Evolutionary conservation across 2,888 invertebrate genomes (phyloP).

Genomic region (Electrophaes corylata): DNA sequence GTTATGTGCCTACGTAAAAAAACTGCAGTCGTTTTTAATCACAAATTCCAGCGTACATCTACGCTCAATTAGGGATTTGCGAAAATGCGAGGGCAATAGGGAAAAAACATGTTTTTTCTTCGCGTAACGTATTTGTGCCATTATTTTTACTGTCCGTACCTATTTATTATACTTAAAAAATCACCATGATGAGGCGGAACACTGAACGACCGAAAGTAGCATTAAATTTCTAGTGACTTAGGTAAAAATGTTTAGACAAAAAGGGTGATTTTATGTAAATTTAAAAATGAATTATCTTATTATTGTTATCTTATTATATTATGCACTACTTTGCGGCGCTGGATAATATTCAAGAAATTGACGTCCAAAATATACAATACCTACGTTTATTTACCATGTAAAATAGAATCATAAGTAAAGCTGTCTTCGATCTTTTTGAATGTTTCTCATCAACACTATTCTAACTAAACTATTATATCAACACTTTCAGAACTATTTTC

Average conservation of each 20-base stretch:
- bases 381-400: too few relatives aligned
- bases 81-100: conserved; percentile 36
- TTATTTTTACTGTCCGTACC: conserved; percentile 31
- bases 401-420: too few relatives aligned
- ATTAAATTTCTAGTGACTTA: conserved; percentile 23
- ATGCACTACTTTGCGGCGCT: too few relatives aligned
- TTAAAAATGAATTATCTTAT: too few relatives aligned
- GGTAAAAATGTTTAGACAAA: not conserved
- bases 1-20: not conserved
- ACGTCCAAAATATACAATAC: too few relatives aligned
- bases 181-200: conserved; percentile 33
- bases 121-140: conserved; percentile 32
- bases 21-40: not conserved
- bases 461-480: too few relatives aligned
- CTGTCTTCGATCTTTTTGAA: too few relatives aligned
- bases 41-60: not conserved
- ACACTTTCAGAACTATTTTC: too few relatives aligned
- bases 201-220: conserved; percentile 29
- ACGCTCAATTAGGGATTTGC: not conserved
- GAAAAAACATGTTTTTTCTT: conserved; percentile 40
- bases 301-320: too few relatives aligned
- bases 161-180: conserved; percentile 21
- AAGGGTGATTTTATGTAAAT: too few relatives aligned
- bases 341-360: too few relatives aligned
- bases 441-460: too few relatives aligned